Evolutionary conservation across 2,113 vertebrate genomes (phyloP).

Genomic region (Oryzias javanicus): DNA sequence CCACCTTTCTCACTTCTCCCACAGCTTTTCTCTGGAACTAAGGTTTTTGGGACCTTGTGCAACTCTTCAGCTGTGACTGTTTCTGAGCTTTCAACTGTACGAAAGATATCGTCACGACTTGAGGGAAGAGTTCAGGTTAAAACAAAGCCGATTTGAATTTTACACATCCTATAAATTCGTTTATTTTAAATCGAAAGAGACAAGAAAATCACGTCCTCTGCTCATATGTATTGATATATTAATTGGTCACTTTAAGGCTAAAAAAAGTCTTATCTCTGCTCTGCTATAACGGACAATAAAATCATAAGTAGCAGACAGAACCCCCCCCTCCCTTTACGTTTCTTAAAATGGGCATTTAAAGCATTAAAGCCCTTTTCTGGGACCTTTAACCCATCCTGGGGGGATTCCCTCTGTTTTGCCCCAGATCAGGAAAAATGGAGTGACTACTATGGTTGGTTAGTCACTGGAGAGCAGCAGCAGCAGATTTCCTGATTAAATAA

Average conservation of each 20-base stretch:
- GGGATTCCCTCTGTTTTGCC: constrained; percentile 58
- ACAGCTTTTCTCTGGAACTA: constrained; percentile 19
- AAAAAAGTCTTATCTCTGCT: constrained; percentile 19
- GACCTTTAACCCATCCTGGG: constrained; percentile 63
- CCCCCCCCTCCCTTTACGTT: no score
- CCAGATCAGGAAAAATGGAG: constrained; percentile 48
- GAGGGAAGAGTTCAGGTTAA: not conserved
- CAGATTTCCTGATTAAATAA: constrained; percentile 68
- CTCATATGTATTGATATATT: constrained; percentile 38
- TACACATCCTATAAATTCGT: not conserved
- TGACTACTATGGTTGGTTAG: constrained; percentile 54
- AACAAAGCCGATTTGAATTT: not conserved
- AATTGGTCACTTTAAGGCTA: constrained; percentile 12
- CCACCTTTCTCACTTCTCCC: constrained; percentile 47
- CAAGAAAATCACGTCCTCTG: not conserved
- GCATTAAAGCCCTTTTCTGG: constrained; percentile 51
- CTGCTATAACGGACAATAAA: constrained; percentile 38
- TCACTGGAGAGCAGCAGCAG: constrained; percentile 52
- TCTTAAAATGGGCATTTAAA: constrained; percentile 62
- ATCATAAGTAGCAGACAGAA: constrained; percentile 27
- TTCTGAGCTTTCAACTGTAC: not conserved
- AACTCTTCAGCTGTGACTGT: constrained; percentile 9
- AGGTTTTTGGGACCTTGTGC: constrained; percentile 21
- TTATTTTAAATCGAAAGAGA: not conserved
- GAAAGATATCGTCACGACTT: constrained; percentile 12